A percentile compares a stretch with the other conserved stretches of the same genome.
Conservation (phyloP, 2,888 invertebrate species). For the Cenopis cana region DNA sequence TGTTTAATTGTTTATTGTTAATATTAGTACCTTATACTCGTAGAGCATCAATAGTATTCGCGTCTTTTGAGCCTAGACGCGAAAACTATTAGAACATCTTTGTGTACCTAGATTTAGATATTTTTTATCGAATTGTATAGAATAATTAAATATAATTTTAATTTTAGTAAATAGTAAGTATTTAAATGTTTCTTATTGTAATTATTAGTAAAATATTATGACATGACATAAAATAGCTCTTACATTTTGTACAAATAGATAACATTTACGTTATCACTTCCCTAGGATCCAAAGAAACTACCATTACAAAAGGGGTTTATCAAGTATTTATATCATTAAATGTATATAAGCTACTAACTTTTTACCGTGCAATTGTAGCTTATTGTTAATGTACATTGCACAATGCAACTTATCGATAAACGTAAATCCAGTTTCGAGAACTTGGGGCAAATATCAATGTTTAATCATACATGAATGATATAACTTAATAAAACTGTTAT, state of each 20-base stretch:
- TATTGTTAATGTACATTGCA: slow-evolving; percentile 2
- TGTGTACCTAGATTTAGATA: slow-evolving; percentile 35
- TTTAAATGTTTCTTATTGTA: slow-evolving; percentile 14
- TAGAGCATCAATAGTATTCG: slow-evolving; percentile 61
- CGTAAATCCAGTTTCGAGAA: slow-evolving; percentile 4
- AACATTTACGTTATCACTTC: slow-evolving; percentile 35
- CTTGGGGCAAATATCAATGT: slow-evolving; percentile 3
- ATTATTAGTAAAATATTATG: slow-evolving; percentile 18
- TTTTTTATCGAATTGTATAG: slow-evolving; percentile 30
- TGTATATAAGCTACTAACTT: slow-evolving; percentile 17
- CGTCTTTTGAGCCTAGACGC: slow-evolving; percentile 78
- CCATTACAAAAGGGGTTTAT: slow-evolving; percentile 38
- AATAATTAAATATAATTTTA: not conserved
- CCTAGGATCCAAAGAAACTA: slow-evolving; percentile 54
- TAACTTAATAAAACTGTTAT: no score
- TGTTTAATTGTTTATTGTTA: no score
- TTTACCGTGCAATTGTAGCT: slow-evolving; percentile 6
- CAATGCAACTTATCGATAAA: not conserved
- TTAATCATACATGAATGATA: not conserved
- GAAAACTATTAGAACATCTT: slow-evolving; percentile 61
- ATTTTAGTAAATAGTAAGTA: slow-evolving; percentile 5
- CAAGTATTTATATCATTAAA: slow-evolving; percentile 21
- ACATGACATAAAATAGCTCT: slow-evolving; percentile 13
- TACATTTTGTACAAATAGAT: slow-evolving; percentile 6
- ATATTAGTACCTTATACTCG: slow-evolving; percentile 6